phyloP scores from a whole-genome alignment of 2,113 vertebrate species.

The Pogona vitticeps region DNA sequence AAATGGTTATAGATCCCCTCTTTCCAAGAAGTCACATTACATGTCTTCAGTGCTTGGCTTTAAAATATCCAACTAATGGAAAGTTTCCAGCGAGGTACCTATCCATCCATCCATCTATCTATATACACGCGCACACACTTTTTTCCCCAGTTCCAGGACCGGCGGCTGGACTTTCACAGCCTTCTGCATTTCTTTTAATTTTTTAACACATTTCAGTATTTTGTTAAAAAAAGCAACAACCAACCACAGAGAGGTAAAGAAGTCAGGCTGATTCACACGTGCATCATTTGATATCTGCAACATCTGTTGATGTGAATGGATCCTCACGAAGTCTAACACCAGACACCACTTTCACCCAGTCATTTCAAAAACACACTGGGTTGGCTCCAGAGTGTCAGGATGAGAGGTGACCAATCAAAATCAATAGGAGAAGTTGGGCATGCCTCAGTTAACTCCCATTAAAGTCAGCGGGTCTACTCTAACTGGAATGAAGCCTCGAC shows the following conservation, averaged over 20 bases:
- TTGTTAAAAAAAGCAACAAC: conserved; percentile 61
- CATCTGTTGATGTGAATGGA: not conserved
- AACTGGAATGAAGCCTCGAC: not conserved
- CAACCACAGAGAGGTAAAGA: conserved; percentile 43
- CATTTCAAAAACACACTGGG: not conserved
- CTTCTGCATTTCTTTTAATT: conserved; percentile 70
- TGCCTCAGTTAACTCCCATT: not conserved
- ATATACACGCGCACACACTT: conserved; percentile 42
- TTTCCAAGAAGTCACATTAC: conserved; percentile 48
- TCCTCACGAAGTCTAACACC: not conserved
- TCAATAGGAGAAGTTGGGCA: not conserved
- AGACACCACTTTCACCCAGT: not conserved
- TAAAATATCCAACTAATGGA: conserved; percentile 60
- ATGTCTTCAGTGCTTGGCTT: conserved; percentile 43
- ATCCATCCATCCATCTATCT: conserved; percentile 66
- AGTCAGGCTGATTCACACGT: conserved; percentile 65
- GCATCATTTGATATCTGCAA: conserved; percentile 49
- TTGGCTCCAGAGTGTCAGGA: not conserved
- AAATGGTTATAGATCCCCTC: conserved; percentile 62
- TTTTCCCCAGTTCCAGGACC: conserved; percentile 73
- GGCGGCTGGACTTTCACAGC: conserved; percentile 69
- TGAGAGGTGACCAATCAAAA: not conserved
- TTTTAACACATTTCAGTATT: conserved; percentile 5
- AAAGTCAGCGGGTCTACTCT: not conserved
- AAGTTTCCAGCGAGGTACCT: conserved; percentile 47